Base-by-base conservation (phyloP, 1,140 invertebrate genomes). In the Marisa cornuarietis region DNA sequence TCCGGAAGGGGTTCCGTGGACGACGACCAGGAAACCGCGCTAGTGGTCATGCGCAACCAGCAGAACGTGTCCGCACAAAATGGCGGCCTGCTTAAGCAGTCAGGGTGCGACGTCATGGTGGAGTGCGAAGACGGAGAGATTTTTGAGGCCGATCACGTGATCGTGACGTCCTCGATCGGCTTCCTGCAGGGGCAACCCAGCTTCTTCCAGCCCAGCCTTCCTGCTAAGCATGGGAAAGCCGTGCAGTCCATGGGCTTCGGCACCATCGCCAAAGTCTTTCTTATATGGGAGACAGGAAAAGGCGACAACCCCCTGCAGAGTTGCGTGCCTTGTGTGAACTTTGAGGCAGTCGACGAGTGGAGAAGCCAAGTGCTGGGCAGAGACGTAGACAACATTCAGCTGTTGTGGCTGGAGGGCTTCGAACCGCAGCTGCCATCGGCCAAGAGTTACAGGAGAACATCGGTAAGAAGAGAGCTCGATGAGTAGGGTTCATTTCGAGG, bases 61-160 rank as follows among this genome's bases (percentile, higher is more conserved):
- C 18, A 51, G 42, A 22, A 49, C 51, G 26, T 24, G 16, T 51
- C 51, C 4, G 51, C 71, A 10, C 42, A 22, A 9, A n/a, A n/a
- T 18, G 42, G 24, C 31, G 69, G 7, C 10, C 31, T 61, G n/a
- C 24, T 13, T 52, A 26, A 52, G 9, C 24, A n/a, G 11, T n/a
- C n/a, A 42, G 74, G 22, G 16, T 54, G 18, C 24, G 16, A 14
- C 16, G 76, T 77, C 14, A 22, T 13, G 42, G 65, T 77, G 52
- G 63, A 77, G 49, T 77, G 76, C 51, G 76, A 68, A 63, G 76
- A 77, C 51, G 76, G 76, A 49, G 76, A 77, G 26, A 51, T 77
- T 7, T 24, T 77, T 14, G 14, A 68, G 51, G 76, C 76, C 22
- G 76, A 77, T 69, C 76, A 77, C 76, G 76, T 77, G 42, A 77